Evolutionary conservation across 2,113 vertebrate species (phyloP), one percentile per base, ranked within the genome.

Genomic region (Axis porcinus): DNA sequence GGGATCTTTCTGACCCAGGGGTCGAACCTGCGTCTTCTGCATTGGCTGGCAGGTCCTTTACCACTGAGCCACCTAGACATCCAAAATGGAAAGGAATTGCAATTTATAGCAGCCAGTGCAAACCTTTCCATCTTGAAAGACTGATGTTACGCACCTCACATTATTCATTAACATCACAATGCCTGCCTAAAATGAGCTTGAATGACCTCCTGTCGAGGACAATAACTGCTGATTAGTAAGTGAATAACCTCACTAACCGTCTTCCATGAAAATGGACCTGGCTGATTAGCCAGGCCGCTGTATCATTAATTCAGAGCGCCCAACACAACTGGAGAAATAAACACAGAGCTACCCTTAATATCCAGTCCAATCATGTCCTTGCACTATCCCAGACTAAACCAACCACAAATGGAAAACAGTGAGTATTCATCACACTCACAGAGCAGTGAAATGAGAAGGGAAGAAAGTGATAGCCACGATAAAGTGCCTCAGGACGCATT

Each of bases 281-380:
- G 14, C 15, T 23, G 28, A 33, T 45, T 1, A 64, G 54, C 52
- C 16, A 81, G 17, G 45, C 6, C 23, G 45, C 10, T 0, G 2
- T 0, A 2, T 9, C 27, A 19, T 25, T 11, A 14, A n/a, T 62
- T 30, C 55, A 14, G 6, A 86, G 45, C 2, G 40, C 1, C 0
- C 33, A 6, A 7, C 16, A 2, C 12, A 16, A 5, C 4, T 3
- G 36, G 83, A 85, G n/a, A 79, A 27, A 17, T 0, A 8, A 40
- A 16, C 45, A 7, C 0, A 14, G 74, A 16, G 14, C 52, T 7
- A 10, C 1, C 40, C 16, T 76, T 64, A 28, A 12, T 5, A 43
- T 9, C 74, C 33, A 12, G 9, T 5, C 62, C n/a, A 13, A 55
- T 67, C n/a, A 10, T 12, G 27, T 2, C 54, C 92, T 55, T 43